Evolutionary conservation across 1,140 invertebrate genomes (phyloP), one percentile per base, ranked within the genome.

Genomic region (Heliconius congener): DNA sequence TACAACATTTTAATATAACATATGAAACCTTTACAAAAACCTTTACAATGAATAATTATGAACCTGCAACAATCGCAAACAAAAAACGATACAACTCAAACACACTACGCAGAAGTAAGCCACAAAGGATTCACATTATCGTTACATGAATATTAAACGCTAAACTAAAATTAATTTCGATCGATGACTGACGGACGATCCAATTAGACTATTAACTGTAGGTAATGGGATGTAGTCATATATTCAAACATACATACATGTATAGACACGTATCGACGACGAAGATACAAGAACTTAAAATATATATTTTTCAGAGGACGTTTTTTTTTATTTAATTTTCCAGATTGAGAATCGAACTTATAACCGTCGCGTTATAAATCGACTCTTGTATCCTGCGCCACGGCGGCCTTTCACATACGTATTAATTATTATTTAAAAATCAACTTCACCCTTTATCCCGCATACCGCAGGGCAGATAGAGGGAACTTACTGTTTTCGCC

Each of bases 151-250:
- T 73, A 73, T 73, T 73, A 73, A 73, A 39, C 37, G 39, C 19
- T 73, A 34, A 46, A 42, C 39, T 37, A 23, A 73, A 73, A 73
- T 66, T 73, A 73, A 39, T 46, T 19, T 16, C 71, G 71, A 73
- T 73, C 71, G 71, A 73, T 73, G 71, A 73, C 34, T 46, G 71
- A 73, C 42, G n/a, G 71, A 73, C 34, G 37, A 2, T 50, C 71
- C n/a, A 66, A 66, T 66, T 66, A 66, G 60, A 16, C 27, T 66
- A 66, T 66, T 66, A 30, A 66, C 60, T 66, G 13, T 66, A 66
- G 23, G 23, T 66, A 66, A 66, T 66, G 23, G 55, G 23, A 66
- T 66, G 13, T 16, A 66, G n/a, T 27, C 13, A 30, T 11, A 66
- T 30, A 66, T 30, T 0, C 13, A 30, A 30, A 30, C 23, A 66